These are phyloP conservation scores for Heliconius charithonia DNA, from an alignment of 2,888 invertebrate genomes.

Conservation along the genomic window DNA sequence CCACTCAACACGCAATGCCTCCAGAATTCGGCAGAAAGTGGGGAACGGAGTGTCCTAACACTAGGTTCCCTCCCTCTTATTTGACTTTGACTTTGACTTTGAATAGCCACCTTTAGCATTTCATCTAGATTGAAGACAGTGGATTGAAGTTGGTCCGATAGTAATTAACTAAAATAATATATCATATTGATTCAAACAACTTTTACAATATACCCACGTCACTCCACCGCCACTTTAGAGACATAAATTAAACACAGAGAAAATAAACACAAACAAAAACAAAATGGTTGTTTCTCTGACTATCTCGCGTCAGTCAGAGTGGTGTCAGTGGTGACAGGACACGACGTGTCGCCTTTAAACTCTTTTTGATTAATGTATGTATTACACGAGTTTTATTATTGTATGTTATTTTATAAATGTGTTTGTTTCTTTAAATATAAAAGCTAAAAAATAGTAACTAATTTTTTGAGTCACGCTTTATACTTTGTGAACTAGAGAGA, in stretches of 20 bases:
- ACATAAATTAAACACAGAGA: not conserved
- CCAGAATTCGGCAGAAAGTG: no score
- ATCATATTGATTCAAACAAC: not conserved
- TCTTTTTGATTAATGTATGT: not conserved
- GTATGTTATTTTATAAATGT: not conserved
- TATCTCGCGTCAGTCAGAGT: not conserved
- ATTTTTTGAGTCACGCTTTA: no score
- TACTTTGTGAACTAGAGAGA: no score
- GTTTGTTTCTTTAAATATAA: not conserved
- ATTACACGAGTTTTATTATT: not conserved
- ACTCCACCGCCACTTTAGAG: not conserved
- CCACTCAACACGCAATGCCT: no score
- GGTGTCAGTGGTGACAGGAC: not conserved
- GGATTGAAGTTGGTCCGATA: no score
- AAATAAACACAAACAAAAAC: conserved; percentile 4
- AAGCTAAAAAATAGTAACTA: not conserved
- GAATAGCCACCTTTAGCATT: no score
- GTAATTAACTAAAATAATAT: not conserved
- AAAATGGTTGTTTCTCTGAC: not conserved
- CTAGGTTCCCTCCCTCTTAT: no score
- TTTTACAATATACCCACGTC: not conserved
- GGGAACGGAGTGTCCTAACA: no score
- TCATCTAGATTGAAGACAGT: no score
- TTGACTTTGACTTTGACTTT: no score
- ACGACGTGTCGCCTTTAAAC: not conserved